phyloP scores from a whole-genome alignment of 2,113 vertebrate genomes.

The Sphyrna mokarran region DNA sequence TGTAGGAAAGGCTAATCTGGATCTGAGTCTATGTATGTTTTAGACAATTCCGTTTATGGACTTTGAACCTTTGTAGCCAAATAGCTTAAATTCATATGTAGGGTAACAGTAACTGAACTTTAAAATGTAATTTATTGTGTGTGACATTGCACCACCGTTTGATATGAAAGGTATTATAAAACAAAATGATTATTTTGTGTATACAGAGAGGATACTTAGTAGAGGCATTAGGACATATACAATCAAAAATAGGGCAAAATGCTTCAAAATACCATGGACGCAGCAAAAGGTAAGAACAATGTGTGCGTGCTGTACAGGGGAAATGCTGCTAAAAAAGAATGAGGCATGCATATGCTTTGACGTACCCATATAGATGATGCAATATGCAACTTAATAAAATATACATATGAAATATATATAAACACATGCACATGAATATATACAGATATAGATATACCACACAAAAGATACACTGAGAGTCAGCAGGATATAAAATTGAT shows the following conservation, averaged over 20 bases:
- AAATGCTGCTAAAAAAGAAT: not conserved
- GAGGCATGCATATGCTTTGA: not conserved
- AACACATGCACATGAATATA: not conserved
- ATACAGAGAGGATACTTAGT: not conserved
- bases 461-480: not conserved
- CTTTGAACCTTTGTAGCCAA: not conserved
- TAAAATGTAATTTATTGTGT: not conserved
- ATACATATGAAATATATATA: not conserved
- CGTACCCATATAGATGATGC: not conserved
- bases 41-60: not conserved
- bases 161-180: not conserved
- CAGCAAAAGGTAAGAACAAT: not conserved
- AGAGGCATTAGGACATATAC: not conserved
- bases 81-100: not conserved
- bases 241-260: not conserved
- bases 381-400: not conserved
- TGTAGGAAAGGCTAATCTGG: not conserved
- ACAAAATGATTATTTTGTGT: not conserved
- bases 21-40: not conserved
- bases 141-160: not conserved
- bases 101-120: not conserved
- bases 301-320: not conserved
- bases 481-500: slow-evolving; percentile 25
- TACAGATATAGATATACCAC: not conserved
- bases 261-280: not conserved